A percentile compares a stretch with the other conserved stretches of the same genome.
Evolutionary conservation across 2,888 invertebrate species (phyloP).

Genomic region (Myopa testacea): DNA sequence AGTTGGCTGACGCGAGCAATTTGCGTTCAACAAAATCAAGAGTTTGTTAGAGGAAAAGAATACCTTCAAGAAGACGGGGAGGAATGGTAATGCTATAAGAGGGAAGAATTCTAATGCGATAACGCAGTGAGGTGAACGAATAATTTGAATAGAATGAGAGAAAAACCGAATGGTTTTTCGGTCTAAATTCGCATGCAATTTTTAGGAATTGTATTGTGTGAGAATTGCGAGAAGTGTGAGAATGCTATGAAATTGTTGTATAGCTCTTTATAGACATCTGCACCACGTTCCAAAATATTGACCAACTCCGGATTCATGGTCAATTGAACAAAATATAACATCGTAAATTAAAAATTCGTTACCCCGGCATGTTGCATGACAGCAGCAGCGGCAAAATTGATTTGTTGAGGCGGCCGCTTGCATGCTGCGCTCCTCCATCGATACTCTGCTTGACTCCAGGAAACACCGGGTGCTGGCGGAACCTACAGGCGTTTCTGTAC

Average conservation of each 20-base stretch:
- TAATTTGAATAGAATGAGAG: not conserved
- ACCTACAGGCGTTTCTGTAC: not conserved
- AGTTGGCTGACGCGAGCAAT: slow-evolving; percentile 18
- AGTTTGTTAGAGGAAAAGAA: not conserved
- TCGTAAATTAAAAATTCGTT: slow-evolving; percentile 51
- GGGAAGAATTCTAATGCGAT: not conserved
- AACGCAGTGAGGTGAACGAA: not conserved
- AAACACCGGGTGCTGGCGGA: not conserved
- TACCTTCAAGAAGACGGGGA: not conserved
- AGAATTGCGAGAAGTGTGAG: not conserved
- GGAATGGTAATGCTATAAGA: slow-evolving; percentile 14
- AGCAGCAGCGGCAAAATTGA: slow-evolving; percentile 22
- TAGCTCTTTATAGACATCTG: too few species aligned
- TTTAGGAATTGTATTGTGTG: not conserved
- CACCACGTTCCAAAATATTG: too few species aligned
- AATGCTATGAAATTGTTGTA: too few species aligned
- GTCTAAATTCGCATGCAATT: too few species aligned
- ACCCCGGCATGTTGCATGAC: not conserved
- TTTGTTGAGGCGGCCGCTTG: slow-evolving; percentile 3
- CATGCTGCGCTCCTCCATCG: not conserved
- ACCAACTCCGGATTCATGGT: slow-evolving; percentile 40
- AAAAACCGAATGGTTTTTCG: not conserved
- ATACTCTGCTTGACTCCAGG: not conserved
- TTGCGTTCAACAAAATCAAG: not conserved
- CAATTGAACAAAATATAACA: slow-evolving; percentile 49